Evolutionary conservation across 2,888 invertebrate species (phyloP), one percentile per base, ranked within the genome.

Genomic region (Elgonia sp.): DNA sequence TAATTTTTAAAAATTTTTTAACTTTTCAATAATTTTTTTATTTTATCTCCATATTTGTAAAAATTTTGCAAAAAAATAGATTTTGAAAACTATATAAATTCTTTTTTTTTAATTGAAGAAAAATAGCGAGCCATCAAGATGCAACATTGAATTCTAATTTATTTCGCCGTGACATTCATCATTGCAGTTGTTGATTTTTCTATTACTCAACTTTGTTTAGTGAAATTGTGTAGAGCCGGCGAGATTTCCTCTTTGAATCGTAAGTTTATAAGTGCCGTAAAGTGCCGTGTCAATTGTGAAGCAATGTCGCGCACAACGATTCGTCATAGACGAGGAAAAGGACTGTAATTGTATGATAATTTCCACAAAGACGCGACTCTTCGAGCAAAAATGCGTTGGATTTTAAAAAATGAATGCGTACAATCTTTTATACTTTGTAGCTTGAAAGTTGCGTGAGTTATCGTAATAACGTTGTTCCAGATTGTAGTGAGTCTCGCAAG

Each of bases 401-500:
- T 12, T 14, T 10, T 46, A 14, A 10, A 14, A 46, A 46, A 46
- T 46, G 46, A 10, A 14, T 46, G 46, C 46, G 16, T 46, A 46
- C 46, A 14, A 10, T 16, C 1, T 46, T 60, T 42, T 75, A 14
- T 10, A 21, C 1, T 53, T 77, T 70, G 40, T 39, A 70, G 50
- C 9, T 12, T 16, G 5, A 1, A 40, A 76, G 40, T 80, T 63
- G 50, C 69, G 55, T 63, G 40, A 76, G 29, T 67, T 77, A 16
- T 70, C 76, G 60, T 40, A 82, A 81, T 57, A 50, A n/a, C 39
- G 12, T 86, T 75, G 20, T 81, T 84, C 14, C 87, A 87, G 87
- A 37, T 20, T 53, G 10, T 70, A 77, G 87, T 87, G 87, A 20
- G 76, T 75, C 62, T 76, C 39, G 79, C 62, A 77, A 73, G 42